These are phyloP conservation scores for Episyrphus balteatus DNA, from an alignment of 1,140 invertebrate species.

Conservation along the genomic window DNA sequence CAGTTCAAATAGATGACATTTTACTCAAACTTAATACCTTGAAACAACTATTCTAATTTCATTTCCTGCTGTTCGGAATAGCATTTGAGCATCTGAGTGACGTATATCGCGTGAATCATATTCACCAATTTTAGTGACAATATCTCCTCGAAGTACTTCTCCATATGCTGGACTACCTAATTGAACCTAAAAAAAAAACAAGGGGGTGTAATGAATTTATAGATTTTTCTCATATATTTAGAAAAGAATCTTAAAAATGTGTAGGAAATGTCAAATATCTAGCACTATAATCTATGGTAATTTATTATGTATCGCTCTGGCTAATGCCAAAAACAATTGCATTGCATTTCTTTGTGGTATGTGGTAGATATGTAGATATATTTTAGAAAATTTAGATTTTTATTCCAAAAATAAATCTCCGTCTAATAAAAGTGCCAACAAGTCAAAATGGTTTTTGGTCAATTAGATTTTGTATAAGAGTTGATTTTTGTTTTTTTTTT, in stretches of 20 bases:
- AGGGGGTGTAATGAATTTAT: neutral
- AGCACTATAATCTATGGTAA: too few relatives aligned
- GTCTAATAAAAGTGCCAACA: too few relatives aligned
- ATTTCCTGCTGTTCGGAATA: slow-evolving; percentile 70
- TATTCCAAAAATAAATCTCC: neutral
- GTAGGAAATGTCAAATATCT: too few relatives aligned
- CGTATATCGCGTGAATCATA: slow-evolving; percentile 73
- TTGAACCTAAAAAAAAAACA: slow-evolving; percentile 40
- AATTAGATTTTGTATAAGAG: too few relatives aligned
- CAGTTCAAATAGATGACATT: neutral
- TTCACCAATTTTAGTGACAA: slow-evolving; percentile 79
- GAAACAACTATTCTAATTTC: slow-evolving; percentile 49
- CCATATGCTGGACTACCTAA: slow-evolving; percentile 64
- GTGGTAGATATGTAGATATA: neutral
- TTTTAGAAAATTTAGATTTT: neutral
- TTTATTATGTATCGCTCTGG: too few relatives aligned
- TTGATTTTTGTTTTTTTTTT: too few relatives aligned
- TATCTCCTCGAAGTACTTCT: slow-evolving; percentile 73
- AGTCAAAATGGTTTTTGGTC: too few relatives aligned
- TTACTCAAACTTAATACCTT: neutral
- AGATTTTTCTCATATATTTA: neutral
- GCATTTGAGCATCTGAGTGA: slow-evolving; percentile 81
- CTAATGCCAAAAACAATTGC: too few relatives aligned
- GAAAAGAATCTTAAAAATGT: too few relatives aligned
- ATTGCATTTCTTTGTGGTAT: too few relatives aligned